Evolutionary conservation across 2,888 invertebrate species (phyloP).

Genomic region (Lapara coniferarum): DNA sequence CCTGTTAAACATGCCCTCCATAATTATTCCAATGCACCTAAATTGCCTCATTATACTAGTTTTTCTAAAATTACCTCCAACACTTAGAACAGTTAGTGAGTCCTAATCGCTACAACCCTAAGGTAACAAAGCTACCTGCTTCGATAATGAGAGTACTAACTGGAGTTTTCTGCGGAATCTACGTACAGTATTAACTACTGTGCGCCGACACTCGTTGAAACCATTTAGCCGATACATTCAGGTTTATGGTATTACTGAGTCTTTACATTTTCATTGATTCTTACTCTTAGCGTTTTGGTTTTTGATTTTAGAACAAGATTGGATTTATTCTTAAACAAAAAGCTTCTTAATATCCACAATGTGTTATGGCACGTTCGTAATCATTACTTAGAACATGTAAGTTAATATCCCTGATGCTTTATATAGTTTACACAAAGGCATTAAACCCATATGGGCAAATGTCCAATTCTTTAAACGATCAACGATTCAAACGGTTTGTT

Average conservation of each 20-base stretch:
- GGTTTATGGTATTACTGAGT: background rate
- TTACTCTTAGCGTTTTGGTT: too few species aligned
- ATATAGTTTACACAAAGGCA: background rate
- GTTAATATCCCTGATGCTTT: slow-evolving; percentile 3
- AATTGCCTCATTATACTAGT: slow-evolving; percentile 15
- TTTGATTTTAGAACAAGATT: too few species aligned
- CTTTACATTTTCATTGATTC: too few species aligned
- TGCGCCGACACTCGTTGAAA: slow-evolving; percentile 16
- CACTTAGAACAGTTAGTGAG: slow-evolving; percentile 11
- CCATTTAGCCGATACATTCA: background rate
- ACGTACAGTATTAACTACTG: slow-evolving; percentile 32
- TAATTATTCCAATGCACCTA: slow-evolving; percentile 4
- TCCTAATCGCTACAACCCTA: slow-evolving; percentile 26
- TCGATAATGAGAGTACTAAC: slow-evolving; percentile 70
- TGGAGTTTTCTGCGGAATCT: slow-evolving; percentile 63
- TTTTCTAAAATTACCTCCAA: slow-evolving; percentile 5
- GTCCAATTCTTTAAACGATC: slow-evolving; percentile 3
- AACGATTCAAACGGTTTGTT: background rate
- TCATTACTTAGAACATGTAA: background rate
- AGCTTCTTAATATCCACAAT: background rate
- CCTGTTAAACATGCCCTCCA: background rate
- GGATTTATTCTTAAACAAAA: background rate
- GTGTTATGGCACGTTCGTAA: background rate
- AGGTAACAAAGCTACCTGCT: slow-evolving; percentile 58
- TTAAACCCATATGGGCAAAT: slow-evolving; percentile 10